These are phyloP conservation scores for Brachionus asplanchnoidis DNA, from an alignment of 1,140 invertebrate species.

Conservation along the genomic window DNA sequence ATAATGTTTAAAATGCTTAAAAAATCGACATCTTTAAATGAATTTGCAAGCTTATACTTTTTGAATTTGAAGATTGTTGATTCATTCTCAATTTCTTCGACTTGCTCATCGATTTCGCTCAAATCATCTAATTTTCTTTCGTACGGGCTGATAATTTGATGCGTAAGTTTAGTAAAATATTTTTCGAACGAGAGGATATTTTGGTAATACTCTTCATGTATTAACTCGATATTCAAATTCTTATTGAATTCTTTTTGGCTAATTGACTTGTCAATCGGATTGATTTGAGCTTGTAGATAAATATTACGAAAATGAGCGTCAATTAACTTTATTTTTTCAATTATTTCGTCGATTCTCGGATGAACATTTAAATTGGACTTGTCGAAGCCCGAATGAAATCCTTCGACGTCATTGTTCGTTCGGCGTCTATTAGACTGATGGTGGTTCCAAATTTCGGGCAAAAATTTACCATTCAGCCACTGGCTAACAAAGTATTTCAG, in stretches of 20 bases:
- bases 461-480: constrained; percentile 15
- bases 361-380: background rate
- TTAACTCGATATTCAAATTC: background rate
- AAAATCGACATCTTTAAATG: background rate
- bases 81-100: background rate
- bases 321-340: background rate
- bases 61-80: background rate
- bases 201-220: constrained; percentile 19
- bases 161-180: background rate
- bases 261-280: background rate
- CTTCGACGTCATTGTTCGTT: constrained; percentile 21
- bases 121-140: background rate
- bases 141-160: background rate
- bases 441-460: constrained; percentile 6
- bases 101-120: background rate
- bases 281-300: background rate
- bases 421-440: background rate
- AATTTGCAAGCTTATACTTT: background rate
- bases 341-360: constrained; percentile 2
- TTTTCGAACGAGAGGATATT: background rate
- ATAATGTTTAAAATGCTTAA: background rate
- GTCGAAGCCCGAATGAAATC: constrained; percentile 5
- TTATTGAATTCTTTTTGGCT: background rate
- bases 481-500: background rate
- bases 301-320: background rate